Evolutionary conservation across 2,888 invertebrate species (phyloP).

Genomic region (Leptopilina myrica): DNA sequence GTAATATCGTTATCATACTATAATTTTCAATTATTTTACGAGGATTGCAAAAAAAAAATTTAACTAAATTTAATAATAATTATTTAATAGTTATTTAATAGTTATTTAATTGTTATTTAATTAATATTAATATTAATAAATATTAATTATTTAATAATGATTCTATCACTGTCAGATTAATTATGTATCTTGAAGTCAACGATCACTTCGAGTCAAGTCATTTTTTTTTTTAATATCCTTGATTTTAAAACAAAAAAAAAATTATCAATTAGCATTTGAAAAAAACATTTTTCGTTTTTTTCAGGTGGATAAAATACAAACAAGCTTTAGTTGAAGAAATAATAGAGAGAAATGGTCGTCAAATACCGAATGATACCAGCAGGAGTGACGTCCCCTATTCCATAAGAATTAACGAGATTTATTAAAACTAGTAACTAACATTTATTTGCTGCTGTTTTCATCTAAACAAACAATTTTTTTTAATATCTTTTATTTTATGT

Average conservation of each 20-base stretch:
- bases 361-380: slow-evolving; percentile 79
- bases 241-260: no score
- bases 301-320: slow-evolving; percentile 79
- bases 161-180: no score
- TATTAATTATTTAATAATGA: no score
- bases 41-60: no score
- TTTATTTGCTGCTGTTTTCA: no score
- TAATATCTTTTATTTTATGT: background rate
- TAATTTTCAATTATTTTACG: slow-evolving; percentile 31
- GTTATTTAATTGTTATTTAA: no score
- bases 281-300: slow-evolving; percentile 41
- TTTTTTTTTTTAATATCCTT: no score
- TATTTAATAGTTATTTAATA: no score
- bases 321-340: slow-evolving; percentile 78
- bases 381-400: slow-evolving; percentile 83
- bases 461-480: background rate
- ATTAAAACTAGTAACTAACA: background rate
- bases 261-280: slow-evolving; percentile 33
- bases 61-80: no score
- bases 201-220: no score
- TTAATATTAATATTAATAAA: no score
- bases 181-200: no score
- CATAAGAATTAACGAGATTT: slow-evolving; percentile 79
- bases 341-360: slow-evolving; percentile 75
- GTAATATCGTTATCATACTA: background rate